These are phyloP conservation scores for Elaeidobius kamerunicus DNA, from an alignment of 2,888 invertebrate genomes.

Conservation along the genomic window DNA sequence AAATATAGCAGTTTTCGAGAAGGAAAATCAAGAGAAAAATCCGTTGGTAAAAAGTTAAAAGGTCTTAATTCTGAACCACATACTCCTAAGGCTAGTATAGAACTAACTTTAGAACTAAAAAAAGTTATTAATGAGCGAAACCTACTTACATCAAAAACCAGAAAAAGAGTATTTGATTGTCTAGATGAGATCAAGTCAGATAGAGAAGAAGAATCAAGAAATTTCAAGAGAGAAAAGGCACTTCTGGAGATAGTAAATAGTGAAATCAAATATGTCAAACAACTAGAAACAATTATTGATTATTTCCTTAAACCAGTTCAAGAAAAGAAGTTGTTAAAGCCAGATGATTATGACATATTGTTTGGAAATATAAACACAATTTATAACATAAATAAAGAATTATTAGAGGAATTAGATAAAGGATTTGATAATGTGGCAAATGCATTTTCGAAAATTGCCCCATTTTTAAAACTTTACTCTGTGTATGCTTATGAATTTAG, in stretches of 20 bases:
- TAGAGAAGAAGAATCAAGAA: conserved; percentile 45
- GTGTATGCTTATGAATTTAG: conserved; percentile 74
- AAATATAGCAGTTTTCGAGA: not conserved
- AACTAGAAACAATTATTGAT: conserved; percentile 63
- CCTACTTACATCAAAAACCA: conserved; percentile 58
- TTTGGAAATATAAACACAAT: conserved; percentile 65
- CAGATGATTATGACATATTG: conserved; percentile 53
- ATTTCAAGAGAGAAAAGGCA: conserved; percentile 51
- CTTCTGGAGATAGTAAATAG: conserved; percentile 67
- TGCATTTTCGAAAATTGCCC: conserved; percentile 69
- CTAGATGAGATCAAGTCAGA: conserved; percentile 51
- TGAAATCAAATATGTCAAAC: conserved; percentile 66
- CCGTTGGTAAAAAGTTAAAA: not conserved
- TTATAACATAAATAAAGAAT: conserved; percentile 61
- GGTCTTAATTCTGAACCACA: conserved; percentile 50
- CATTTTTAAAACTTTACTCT: conserved; percentile 75
- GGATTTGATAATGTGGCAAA: conserved; percentile 58
- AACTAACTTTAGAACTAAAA: conserved; percentile 58
- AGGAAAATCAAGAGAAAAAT: not conserved
- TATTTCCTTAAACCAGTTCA: conserved; percentile 61
- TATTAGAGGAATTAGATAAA: conserved; percentile 56
- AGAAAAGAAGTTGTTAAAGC: conserved; percentile 52
- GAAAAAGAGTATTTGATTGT: conserved; percentile 59
- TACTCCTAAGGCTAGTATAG: conserved; percentile 56
- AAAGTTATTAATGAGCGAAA: conserved; percentile 61